Conservation (phyloP, 2,113 vertebrate species). For the Chloropsis hardwickii region DNA sequence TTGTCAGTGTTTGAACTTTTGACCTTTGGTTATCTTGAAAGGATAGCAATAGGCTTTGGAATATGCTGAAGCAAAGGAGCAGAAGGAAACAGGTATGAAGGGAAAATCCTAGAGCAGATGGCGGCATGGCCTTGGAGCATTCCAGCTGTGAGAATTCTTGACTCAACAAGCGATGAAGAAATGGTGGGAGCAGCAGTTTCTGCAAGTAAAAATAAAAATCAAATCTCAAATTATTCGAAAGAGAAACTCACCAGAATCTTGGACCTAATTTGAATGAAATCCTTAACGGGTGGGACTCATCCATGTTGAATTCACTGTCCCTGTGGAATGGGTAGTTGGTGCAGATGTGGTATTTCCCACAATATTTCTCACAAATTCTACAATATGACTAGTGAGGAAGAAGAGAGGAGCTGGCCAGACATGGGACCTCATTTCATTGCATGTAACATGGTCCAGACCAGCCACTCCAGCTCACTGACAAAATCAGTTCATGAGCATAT, state of each 20-base stretch:
- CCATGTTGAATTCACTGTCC: neutral
- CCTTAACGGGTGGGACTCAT: neutral
- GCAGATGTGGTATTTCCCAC: neutral
- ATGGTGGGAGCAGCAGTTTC: neutral
- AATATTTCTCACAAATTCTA: neutral
- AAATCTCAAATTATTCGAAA: neutral
- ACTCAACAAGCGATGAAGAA: neutral
- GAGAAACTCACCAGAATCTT: neutral
- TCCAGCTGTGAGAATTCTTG: neutral
- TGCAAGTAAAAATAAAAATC: neutral
- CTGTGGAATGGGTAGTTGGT: neutral
- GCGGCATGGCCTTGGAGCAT: accelerated
- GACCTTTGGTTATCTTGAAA: neutral
- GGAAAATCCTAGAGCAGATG: neutral
- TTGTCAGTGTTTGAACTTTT: neutral
- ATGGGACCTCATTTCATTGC: neutral
- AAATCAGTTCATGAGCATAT: neutral
- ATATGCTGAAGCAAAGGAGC: accelerated
- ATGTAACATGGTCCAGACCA: neutral
- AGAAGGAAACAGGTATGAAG: neutral
- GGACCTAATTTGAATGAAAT: neutral
- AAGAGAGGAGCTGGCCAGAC: neutral
- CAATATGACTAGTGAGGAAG: neutral
- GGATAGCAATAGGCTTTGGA: neutral
- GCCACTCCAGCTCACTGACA: neutral